Evolutionary conservation across 2,888 invertebrate genomes (phyloP).

Genomic region (Caenorhabditis angaria): DNA sequence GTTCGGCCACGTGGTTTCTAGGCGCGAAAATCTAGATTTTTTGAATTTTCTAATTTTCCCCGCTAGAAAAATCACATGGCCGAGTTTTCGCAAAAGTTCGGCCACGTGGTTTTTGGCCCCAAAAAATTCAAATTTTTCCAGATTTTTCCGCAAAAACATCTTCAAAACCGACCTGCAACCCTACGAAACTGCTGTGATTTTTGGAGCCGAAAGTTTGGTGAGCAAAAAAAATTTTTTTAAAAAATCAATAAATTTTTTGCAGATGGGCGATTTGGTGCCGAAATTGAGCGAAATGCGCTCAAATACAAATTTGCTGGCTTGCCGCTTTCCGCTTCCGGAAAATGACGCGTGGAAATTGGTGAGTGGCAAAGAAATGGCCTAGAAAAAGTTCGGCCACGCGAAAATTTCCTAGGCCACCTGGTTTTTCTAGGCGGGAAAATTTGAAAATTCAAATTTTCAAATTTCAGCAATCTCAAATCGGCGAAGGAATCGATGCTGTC

Average conservation of each 20-base stretch:
- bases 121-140: too few relatives aligned
- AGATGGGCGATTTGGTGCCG: slow-evolving; percentile 65
- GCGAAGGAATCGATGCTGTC: slow-evolving; percentile 69
- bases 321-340: slow-evolving; percentile 67
- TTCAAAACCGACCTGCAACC: slow-evolving; percentile 63
- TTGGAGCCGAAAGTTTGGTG: slow-evolving; percentile 68
- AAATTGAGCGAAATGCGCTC: slow-evolving; percentile 64
- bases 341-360: slow-evolving; percentile 47
- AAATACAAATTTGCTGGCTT: slow-evolving; percentile 61
- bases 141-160: slow-evolving; percentile 59
- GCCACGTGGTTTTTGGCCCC: too few relatives aligned
- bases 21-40: too few relatives aligned
- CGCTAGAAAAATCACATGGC: too few relatives aligned
- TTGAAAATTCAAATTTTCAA: neutral
- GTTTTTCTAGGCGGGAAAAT: neutral
- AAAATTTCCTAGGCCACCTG: too few relatives aligned
- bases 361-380: too few relatives aligned
- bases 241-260: slow-evolving; percentile 17
- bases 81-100: too few relatives aligned
- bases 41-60: too few relatives aligned
- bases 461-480: slow-evolving; percentile 53
- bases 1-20: too few relatives aligned
- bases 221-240: slow-evolving; percentile 5
- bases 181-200: slow-evolving; percentile 65
- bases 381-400: too few relatives aligned